These are phyloP conservation scores for Morbakka virulenta DNA, from an alignment of 30 jellyfish, hydroid and myxozoan genomes.

Conservation along the genomic window DNA sequence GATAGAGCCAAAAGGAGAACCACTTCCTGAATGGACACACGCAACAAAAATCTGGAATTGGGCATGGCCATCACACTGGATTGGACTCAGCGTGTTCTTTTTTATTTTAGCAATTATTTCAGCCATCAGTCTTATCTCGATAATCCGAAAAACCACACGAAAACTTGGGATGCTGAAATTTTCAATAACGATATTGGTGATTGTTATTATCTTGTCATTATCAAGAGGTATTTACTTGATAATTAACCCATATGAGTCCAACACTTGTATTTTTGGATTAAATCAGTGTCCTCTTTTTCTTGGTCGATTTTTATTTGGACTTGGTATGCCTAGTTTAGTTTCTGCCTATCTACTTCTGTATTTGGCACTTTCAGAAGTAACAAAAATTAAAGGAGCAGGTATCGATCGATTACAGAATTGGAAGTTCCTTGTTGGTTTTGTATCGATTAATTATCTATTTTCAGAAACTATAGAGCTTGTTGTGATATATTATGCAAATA, in stretches of 20 bases:
- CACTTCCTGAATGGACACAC: slow-evolving; percentile 52
- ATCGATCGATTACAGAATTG: slow-evolving; percentile 44
- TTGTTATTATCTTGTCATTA: slow-evolving; percentile 10
- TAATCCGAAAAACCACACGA: slow-evolving; percentile 13
- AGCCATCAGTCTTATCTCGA: slow-evolving; percentile 9
- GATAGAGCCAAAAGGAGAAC: slow-evolving; percentile 53
- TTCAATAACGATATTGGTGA: slow-evolving; percentile 33
- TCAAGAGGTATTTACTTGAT: slow-evolving; percentile 48
- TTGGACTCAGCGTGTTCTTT: slow-evolving; percentile 51
- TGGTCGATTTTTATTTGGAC: slow-evolving; percentile 46
- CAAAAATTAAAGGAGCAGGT: slow-evolving; percentile 29
- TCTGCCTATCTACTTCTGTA: slow-evolving; percentile 61
- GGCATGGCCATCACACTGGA: slow-evolving; percentile 77
- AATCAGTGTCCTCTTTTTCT: slow-evolving; percentile 53
- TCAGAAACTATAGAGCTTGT: slow-evolving; percentile 50
- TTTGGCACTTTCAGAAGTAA: slow-evolving; percentile 57
- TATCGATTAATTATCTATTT: slow-evolving; percentile 25
- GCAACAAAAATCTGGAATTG: slow-evolving; percentile 56
- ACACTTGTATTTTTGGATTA: slow-evolving; percentile 43
- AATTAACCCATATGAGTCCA: slow-evolving; percentile 67
- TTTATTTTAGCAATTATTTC: slow-evolving; percentile 20
- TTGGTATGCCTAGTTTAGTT: slow-evolving; percentile 62
- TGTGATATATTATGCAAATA: slow-evolving; percentile 31
- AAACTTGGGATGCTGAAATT: slow-evolving; percentile 36
- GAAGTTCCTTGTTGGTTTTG: slow-evolving; percentile 46